phyloP scores from a whole-genome alignment of 2,113 vertebrate genomes.

The Dascyllus trimaculatus region DNA sequence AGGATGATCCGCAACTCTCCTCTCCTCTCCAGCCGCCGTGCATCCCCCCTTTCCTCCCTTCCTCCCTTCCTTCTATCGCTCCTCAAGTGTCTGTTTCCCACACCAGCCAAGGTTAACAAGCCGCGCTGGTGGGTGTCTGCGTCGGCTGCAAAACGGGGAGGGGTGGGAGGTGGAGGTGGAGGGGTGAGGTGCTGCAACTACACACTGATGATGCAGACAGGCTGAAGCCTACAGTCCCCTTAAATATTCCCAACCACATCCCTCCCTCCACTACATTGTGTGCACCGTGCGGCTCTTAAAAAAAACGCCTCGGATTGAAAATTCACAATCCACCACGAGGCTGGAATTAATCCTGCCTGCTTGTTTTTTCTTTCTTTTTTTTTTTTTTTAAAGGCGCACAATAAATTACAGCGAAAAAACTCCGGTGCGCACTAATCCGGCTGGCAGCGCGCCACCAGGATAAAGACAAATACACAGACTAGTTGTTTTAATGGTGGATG shows the following conservation, averaged over 20 bases:
- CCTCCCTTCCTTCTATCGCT: slow-evolving; percentile 42
- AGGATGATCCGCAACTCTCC: slow-evolving; percentile 20
- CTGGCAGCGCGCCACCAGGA: slow-evolving; percentile 66
- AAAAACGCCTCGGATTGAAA: slow-evolving; percentile 5
- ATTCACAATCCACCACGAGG: slow-evolving; percentile 32
- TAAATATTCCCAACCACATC: slow-evolving; percentile 49
- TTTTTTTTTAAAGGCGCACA: slow-evolving; percentile 28
- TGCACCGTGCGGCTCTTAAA: slow-evolving; percentile 8
- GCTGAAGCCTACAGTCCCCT: slow-evolving; percentile 43
- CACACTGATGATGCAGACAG: slow-evolving; percentile 74
- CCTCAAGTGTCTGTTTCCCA: slow-evolving; percentile 81
- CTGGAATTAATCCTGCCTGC: slow-evolving; percentile 13
- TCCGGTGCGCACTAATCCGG: slow-evolving; percentile 77
- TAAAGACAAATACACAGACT: slow-evolving; percentile 56
- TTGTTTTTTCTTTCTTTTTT: background rate
- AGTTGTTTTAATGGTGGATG: slow-evolving; percentile 77
- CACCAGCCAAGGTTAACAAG: slow-evolving; percentile 85
- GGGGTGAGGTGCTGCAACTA: slow-evolving; percentile 69
- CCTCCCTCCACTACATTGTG: slow-evolving; percentile 4
- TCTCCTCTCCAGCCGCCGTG: no score
- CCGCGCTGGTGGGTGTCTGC: slow-evolving; percentile 79
- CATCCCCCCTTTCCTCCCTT: background rate
- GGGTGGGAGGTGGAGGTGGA: slow-evolving; percentile 32
- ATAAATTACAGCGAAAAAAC: slow-evolving; percentile 75
- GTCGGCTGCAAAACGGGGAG: slow-evolving; percentile 65